Evolutionary conservation across 2,888 invertebrate genomes (phyloP).

Genomic region (Sarcophaga rosellei): DNA sequence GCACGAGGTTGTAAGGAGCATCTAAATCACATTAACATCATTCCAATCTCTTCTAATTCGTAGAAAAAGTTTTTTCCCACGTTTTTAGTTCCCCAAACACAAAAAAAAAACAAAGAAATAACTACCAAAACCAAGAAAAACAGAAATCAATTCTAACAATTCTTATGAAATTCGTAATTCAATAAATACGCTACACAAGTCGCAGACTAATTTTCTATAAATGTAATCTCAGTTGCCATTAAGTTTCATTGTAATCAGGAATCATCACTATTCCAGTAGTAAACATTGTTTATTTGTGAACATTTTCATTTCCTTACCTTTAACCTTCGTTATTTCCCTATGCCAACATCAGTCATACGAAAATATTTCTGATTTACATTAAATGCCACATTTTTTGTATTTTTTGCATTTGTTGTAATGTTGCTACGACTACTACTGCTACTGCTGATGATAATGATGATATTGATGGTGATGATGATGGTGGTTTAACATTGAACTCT

Average conservation of each 20-base stretch:
- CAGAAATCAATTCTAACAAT: too few species aligned
- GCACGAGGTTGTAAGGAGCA: too few species aligned
- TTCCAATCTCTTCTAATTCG: too few species aligned
- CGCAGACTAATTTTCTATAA: conserved; percentile 7
- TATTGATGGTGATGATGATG: background rate
- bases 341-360: conserved; percentile 10
- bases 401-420: conserved; percentile 25
- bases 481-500: conserved; percentile 32
- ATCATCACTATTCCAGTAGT: background rate
- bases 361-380: too few species aligned
- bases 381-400: conserved; percentile 11
- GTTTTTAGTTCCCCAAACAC: too few species aligned
- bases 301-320: conserved; percentile 22
- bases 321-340: background rate
- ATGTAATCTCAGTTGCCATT: conserved; percentile 59
- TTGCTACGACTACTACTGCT: background rate
- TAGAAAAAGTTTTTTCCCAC: too few species aligned
- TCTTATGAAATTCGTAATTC: background rate
- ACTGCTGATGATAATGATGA: too few species aligned
- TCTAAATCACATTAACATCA: too few species aligned
- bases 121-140: too few species aligned
- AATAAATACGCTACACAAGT: background rate
- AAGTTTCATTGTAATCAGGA: conserved; percentile 36
- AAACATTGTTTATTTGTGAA: background rate
- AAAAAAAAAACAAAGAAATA: too few species aligned